Base-by-base conservation (phyloP, 2,797 vertebrate genomes). In the Eupleurogrammus muticus region DNA sequence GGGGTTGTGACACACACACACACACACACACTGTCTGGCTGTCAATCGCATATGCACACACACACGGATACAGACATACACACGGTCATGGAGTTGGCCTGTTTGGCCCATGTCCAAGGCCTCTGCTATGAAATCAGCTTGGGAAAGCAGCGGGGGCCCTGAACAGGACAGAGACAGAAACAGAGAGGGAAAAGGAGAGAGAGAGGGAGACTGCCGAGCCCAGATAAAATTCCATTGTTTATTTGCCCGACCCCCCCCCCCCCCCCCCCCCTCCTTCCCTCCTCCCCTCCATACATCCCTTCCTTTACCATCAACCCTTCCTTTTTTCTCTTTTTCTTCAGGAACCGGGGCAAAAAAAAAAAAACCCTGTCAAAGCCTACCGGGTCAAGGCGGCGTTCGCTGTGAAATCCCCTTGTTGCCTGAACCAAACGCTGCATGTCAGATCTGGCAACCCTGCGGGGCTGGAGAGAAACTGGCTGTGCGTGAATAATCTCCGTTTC, bases 211-310 rank as follows among this genome's bases (percentile, higher is more conserved):
- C 79, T 79, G 83, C 68, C 21, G 77, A 88, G 78, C 51, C 46
- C 55, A 72, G 84, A 90, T 92, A 90, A 88, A 91, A 91, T 89
- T 89, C 87, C 86, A 78, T 84, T 90, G 87, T 92, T 90, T 88
- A 86, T 91, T 90, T 90, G 83, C 53, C 71, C 49, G 21, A 76
- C 74, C 64, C 59, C 82, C 65, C 77, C 73, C 48, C 57, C 57
- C 73, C 75, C 59, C 79, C 67, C 83, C 74, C 64, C 77, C 82
- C 65, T 78, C 73, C 48, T 60, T 60, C 73, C 75, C 59, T 80
- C 67, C 83, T 75, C 64, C 77, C 70, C 57, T 75, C 71, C 66
- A 78, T 82, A 76, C 74, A 73, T 87, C 81, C 58, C 73, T 75
- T 82, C 71, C 76, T 82, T 82, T 46, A 72, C 79, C 77, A 81